Evolutionary conservation across 2,888 invertebrate genomes (phyloP).

Genomic region (Thera britannica): DNA sequence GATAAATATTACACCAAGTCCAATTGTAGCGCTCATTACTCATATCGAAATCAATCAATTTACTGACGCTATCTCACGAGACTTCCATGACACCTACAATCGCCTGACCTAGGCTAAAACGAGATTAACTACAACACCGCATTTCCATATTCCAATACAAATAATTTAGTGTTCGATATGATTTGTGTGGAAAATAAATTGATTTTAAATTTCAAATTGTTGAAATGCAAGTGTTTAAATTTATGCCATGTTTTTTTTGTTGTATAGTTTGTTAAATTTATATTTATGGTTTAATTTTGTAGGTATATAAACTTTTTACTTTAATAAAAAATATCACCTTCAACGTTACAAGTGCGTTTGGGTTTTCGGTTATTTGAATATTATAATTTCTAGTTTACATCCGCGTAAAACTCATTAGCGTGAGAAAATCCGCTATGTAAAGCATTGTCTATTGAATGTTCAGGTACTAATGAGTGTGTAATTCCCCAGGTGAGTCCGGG

Average conservation of each 20-base stretch:
- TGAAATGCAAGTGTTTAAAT: no score
- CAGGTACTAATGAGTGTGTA: constrained; percentile 49
- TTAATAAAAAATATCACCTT: constrained; percentile 12
- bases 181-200: no score
- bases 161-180: no score
- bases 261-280: no score
- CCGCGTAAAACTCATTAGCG: constrained; percentile 54
- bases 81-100: constrained; percentile 1
- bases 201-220: no score
- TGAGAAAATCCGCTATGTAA: constrained; percentile 65
- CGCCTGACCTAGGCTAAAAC: not conserved
- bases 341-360: constrained; percentile 16
- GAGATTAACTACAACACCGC: no score
- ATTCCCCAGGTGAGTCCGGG: constrained; percentile 76
- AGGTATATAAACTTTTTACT: not conserved
- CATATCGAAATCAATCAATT: constrained; percentile 18
- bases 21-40: constrained; percentile 22
- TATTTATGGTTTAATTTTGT: not conserved
- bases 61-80: constrained; percentile 20
- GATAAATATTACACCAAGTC: constrained; percentile 19
- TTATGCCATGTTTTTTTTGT: no score
- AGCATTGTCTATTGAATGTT: constrained; percentile 51
- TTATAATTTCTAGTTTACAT: constrained; percentile 47
- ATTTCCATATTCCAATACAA: no score
- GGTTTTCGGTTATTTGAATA: constrained; percentile 41